Percentiles rank a stretch among this genome's conserved stretches.
Evolutionary conservation across 1,140 invertebrate species (phyloP).

Genomic region (Carposina sasakii): DNA sequence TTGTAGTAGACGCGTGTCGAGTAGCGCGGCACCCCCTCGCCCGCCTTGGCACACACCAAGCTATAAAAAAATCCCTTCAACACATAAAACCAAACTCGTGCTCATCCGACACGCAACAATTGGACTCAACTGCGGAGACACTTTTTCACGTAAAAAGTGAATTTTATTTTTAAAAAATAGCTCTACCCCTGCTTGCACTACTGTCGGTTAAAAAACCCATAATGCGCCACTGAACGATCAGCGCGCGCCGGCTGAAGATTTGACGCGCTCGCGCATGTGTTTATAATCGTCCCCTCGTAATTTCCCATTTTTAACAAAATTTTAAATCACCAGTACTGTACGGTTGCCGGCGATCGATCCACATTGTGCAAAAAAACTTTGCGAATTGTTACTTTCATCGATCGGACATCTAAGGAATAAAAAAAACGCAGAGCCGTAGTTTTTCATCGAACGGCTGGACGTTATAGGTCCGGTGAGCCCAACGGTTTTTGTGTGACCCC

Average conservation of each 20-base stretch:
- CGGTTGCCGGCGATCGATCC: slow-evolving; percentile 47
- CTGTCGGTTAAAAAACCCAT: slow-evolving; percentile 62
- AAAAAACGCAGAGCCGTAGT: slow-evolving; percentile 45
- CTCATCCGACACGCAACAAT: slow-evolving; percentile 70
- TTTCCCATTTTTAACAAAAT: slow-evolving; percentile 60
- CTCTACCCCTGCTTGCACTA: slow-evolving; percentile 53
- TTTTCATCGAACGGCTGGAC: slow-evolving; percentile 62
- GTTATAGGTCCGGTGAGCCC: slow-evolving; percentile 56
- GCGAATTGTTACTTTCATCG: slow-evolving; percentile 48
- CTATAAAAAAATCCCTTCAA: slow-evolving; percentile 64
- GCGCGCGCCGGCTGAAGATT: slow-evolving; percentile 68
- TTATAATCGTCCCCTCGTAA: slow-evolving; percentile 65
- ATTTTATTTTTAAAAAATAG: slow-evolving; percentile 69
- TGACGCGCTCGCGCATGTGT: slow-evolving; percentile 69
- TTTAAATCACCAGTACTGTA: slow-evolving; percentile 51
- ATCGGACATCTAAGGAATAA: slow-evolving; percentile 47
- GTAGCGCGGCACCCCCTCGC: slow-evolving; percentile 14
- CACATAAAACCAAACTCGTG: slow-evolving; percentile 65
- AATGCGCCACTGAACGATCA: slow-evolving; percentile 49
- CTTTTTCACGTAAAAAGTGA: slow-evolving; percentile 60
- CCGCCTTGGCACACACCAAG: slow-evolving; percentile 48
- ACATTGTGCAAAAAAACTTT: slow-evolving; percentile 38
- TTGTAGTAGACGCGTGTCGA: slow-evolving; percentile 15
- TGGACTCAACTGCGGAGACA: slow-evolving; percentile 61
- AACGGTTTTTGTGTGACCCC: slow-evolving; percentile 71